Conservation (phyloP, 2,888 invertebrate genomes). For the Brachypalpus laphriformis region DNA sequence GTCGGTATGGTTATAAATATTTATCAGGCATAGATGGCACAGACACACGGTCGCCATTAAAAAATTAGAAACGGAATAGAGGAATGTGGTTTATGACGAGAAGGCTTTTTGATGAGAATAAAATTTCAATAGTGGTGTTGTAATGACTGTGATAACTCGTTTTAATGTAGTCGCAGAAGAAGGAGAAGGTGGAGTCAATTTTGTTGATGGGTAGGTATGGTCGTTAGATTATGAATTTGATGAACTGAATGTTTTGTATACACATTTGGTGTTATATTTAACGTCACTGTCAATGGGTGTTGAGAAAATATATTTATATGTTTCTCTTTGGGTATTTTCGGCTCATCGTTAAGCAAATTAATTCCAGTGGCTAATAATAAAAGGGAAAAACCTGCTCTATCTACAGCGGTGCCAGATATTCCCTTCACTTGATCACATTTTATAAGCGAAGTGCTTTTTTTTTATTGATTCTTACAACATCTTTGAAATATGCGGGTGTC, state of each 20-base stretch:
- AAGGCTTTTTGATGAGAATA: conserved; percentile 26
- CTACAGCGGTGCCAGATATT: neutral
- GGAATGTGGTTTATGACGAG: conserved; percentile 52
- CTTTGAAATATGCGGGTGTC: neutral
- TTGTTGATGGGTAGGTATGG: too few relatives aligned
- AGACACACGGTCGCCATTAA: conserved; percentile 58
- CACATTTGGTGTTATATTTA: neutral
- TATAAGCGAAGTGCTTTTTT: neutral
- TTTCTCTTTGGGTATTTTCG: too few relatives aligned
- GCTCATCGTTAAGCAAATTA: too few relatives aligned
- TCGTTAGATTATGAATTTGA: neutral
- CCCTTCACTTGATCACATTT: neutral
- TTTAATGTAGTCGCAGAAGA: too few relatives aligned
- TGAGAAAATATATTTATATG: too few relatives aligned
- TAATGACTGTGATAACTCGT: conserved; percentile 18
- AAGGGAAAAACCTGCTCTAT: too few relatives aligned
- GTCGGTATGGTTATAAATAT: conserved; percentile 42
- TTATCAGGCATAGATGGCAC: conserved; percentile 30
- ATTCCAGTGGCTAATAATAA: too few relatives aligned
- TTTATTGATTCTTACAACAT: neutral
- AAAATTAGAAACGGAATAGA: conserved; percentile 25
- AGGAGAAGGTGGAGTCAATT: neutral
- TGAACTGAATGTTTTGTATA: neutral
- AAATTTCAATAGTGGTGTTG: conserved; percentile 24
- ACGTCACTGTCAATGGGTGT: too few relatives aligned